Conservation (phyloP, 2,888 invertebrate genomes). For the Plutella xylostella region DNA sequence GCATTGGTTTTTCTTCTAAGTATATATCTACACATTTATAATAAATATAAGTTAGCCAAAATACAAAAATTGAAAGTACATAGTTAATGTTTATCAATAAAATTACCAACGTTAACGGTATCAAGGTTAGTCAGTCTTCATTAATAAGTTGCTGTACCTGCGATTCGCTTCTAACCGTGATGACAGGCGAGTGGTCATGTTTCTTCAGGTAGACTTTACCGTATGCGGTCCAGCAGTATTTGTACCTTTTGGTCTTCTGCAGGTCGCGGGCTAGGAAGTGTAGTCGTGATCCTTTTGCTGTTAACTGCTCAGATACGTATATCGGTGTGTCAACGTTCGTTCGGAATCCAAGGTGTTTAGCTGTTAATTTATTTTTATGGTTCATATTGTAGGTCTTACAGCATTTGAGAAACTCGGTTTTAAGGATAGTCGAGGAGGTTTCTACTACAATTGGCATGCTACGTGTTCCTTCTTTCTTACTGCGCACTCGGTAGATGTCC, state of each 20-base stretch:
- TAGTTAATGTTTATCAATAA: too few species aligned
- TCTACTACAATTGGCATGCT: constrained; percentile 17
- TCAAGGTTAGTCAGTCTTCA: too few species aligned
- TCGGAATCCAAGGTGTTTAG: constrained; percentile 17
- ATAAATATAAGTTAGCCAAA: too few species aligned
- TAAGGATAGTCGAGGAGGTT: constrained; percentile 14
- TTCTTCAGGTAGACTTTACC: too few species aligned
- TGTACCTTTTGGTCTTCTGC: constrained; percentile 12
- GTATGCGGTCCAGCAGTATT: constrained; percentile 18
- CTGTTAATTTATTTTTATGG: constrained; percentile 14
- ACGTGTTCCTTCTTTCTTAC: constrained; percentile 8
- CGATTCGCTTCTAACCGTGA: constrained; percentile 13
- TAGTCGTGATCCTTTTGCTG: constrained; percentile 16
- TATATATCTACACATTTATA: too few species aligned
- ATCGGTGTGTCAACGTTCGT: constrained; percentile 16
- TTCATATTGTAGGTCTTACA: constrained; percentile 17
- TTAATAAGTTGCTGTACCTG: too few species aligned
- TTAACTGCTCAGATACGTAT: constrained; percentile 17
- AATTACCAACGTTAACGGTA: too few species aligned
- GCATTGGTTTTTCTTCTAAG: too few species aligned
- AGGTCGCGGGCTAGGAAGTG: constrained; percentile 20
- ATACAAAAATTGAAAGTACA: too few species aligned
- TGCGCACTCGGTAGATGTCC: constrained; percentile 15
- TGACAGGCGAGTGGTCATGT: constrained; percentile 14
- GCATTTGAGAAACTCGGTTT: constrained; percentile 14